These are phyloP conservation scores for Sparus aurata DNA, from an alignment of 2,797 vertebrate species.

Conservation along the genomic window DNA sequence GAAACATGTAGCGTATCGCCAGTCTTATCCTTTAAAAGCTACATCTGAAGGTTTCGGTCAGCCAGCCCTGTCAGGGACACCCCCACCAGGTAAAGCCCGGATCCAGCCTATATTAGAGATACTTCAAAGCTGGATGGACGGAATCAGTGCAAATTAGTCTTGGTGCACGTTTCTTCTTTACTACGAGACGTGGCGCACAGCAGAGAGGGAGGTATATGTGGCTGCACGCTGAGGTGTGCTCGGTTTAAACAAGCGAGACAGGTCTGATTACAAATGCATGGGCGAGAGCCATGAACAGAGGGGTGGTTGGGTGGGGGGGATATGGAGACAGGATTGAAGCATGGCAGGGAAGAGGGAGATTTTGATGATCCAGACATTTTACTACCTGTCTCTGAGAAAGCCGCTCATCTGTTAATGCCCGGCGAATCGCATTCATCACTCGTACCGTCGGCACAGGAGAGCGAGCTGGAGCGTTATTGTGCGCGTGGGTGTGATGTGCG, in stretches of 20 bases:
- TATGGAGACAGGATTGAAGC: constrained; percentile 11
- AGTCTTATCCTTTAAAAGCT: background rate
- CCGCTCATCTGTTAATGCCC: constrained; percentile 44
- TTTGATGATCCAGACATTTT: constrained; percentile 57
- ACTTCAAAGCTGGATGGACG: constrained; percentile 40
- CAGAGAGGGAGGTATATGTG: constrained; percentile 27
- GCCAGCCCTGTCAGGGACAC: background rate
- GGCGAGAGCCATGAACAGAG: constrained; percentile 11
- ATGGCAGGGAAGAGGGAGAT: constrained; percentile 27
- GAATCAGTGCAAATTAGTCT: constrained; percentile 26
- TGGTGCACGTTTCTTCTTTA: background rate
- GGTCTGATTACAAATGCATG: constrained; percentile 75
- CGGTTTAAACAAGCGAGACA: constrained; percentile 70
- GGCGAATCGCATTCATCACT: constrained; percentile 46
- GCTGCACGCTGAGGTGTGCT: constrained; percentile 51
- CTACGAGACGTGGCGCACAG: background rate
- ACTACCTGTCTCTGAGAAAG: constrained; percentile 51
- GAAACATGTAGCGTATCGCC: background rate
- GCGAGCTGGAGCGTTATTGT: constrained; percentile 6
- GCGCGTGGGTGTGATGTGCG: background rate
- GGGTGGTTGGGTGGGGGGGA: constrained; percentile 1
- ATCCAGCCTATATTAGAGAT: constrained; percentile 5
- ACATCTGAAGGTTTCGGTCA: constrained; percentile 10
- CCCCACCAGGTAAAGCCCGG: background rate
- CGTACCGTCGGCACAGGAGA: background rate